These are phyloP conservation scores for Rhabdornis inornatus DNA, from an alignment of 2,113 vertebrate species.

Conservation along the genomic window DNA sequence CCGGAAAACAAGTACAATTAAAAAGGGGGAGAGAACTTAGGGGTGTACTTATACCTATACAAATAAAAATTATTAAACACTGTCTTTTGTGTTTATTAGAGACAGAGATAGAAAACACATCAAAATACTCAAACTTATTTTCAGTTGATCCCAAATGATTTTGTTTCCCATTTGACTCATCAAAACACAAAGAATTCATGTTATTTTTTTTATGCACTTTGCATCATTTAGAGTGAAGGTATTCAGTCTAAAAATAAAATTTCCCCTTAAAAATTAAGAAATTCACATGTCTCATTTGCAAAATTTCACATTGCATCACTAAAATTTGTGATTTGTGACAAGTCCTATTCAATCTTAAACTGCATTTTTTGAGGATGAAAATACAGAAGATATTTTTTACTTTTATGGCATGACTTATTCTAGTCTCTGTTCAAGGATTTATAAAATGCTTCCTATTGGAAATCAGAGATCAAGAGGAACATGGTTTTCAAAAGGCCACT, in stretches of 20 bases:
- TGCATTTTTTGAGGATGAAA: neutral
- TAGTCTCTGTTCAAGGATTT: neutral
- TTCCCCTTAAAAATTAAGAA: neutral
- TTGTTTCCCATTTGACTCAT: neutral
- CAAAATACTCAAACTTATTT: neutral
- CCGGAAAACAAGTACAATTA: neutral
- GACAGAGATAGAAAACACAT: neutral
- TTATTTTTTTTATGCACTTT: neutral
- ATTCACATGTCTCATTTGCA: neutral
- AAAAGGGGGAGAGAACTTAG: neutral
- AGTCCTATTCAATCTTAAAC: neutral
- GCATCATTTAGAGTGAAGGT: neutral
- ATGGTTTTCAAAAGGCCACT: neutral
- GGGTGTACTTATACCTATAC: fast-evolving
- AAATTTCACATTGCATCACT: neutral
- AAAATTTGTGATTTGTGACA: neutral
- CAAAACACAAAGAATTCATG: neutral
- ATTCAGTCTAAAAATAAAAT: neutral
- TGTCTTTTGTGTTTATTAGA: neutral
- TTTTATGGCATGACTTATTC: neutral
- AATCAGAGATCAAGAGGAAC: neutral
- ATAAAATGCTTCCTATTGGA: neutral
- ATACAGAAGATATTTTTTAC: neutral
- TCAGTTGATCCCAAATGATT: neutral
- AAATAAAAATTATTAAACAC: neutral